phyloP scores from a whole-genome alignment of 2,888 invertebrate species.

The Lasioglossum morio region DNA sequence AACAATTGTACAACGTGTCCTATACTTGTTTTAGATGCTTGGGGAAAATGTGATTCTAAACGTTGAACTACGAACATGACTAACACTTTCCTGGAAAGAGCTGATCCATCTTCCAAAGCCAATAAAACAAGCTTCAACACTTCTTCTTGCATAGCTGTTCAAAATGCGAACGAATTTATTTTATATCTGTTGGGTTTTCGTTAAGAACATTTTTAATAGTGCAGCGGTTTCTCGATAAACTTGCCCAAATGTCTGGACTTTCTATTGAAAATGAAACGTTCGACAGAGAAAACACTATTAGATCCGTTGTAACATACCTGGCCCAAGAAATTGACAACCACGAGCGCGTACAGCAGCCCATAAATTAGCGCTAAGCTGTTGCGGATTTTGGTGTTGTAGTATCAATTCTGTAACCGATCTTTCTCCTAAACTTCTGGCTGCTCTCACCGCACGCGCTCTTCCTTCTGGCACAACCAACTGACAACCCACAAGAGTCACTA shows the following conservation, averaged over 20 bases:
- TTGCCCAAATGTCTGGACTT: too few relatives aligned
- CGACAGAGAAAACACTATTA: not conserved
- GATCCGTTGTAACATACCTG: slow-evolving; percentile 85
- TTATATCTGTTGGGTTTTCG: not conserved
- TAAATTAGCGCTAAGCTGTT: slow-evolving; percentile 96
- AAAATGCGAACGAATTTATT: slow-evolving; percentile 16
- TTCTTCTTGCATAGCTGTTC: slow-evolving; percentile 97
- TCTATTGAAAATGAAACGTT: too few relatives aligned
- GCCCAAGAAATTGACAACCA: slow-evolving; percentile 99
- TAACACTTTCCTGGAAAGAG: slow-evolving; percentile 95
- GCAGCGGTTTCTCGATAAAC: too few relatives aligned
- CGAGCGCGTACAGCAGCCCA: slow-evolving; percentile 99
- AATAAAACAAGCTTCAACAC: slow-evolving; percentile 96
- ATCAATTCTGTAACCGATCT: slow-evolving; percentile 97
- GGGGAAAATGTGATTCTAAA: slow-evolving; percentile 96
- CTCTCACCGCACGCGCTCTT: slow-evolving; percentile 91
- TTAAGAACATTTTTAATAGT: not conserved
- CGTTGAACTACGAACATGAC: slow-evolving; percentile 99
- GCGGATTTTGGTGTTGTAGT: slow-evolving; percentile 97
- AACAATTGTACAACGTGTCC: slow-evolving; percentile 99
- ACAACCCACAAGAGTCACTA: slow-evolving; percentile 96
- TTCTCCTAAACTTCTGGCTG: slow-evolving; percentile 97
- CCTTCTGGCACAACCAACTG: slow-evolving; percentile 96
- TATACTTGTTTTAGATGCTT: slow-evolving; percentile 99
- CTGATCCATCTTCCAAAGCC: slow-evolving; percentile 97